Evolutionary conservation across 2,888 invertebrate species (phyloP).

Genomic region (Nemapogon koenigi): DNA sequence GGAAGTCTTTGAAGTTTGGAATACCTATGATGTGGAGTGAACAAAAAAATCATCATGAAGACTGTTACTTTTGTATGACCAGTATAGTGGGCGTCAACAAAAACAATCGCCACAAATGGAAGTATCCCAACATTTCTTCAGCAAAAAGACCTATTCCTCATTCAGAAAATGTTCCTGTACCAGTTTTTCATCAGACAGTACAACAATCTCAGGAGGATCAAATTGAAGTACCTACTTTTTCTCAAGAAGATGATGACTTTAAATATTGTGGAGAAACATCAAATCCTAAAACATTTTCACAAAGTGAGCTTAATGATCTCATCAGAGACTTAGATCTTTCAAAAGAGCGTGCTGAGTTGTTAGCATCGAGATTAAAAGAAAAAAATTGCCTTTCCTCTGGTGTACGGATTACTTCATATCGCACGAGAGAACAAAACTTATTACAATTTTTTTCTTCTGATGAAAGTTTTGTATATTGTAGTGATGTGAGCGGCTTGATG

Average conservation of each 20-base stretch:
- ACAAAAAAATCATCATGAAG: constrained; percentile 14
- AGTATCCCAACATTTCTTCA: constrained; percentile 6
- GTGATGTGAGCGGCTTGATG: constrained; percentile 13
- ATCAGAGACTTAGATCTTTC: constrained; percentile 18
- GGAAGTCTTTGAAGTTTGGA: too few species aligned
- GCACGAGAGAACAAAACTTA: constrained; percentile 13
- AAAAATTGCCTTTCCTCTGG: constrained; percentile 14
- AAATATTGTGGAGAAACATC: too few species aligned
- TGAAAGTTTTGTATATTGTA: constrained; percentile 15
- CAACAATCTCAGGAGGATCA: too few species aligned
- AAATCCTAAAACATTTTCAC: too few species aligned
- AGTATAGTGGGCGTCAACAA: constrained; percentile 5
- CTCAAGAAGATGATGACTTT: too few species aligned
- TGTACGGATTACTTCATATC: constrained; percentile 13
- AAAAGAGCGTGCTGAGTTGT: constrained; percentile 18
- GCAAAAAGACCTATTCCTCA: constrained; percentile 12
- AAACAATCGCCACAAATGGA: constrained; percentile 12
- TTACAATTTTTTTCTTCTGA: constrained; percentile 14
- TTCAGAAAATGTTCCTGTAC: constrained; percentile 12
- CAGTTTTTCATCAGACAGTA: constrained; percentile 10
- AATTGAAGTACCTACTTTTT: too few species aligned
- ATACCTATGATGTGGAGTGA: constrained; percentile 14
- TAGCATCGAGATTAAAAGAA: constrained; percentile 18
- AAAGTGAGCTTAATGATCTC: too few species aligned
- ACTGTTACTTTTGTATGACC: constrained; percentile 14